phyloP scores from a whole-genome alignment of 2,797 vertebrate species.

The Peromyscus attwateri region DNA sequence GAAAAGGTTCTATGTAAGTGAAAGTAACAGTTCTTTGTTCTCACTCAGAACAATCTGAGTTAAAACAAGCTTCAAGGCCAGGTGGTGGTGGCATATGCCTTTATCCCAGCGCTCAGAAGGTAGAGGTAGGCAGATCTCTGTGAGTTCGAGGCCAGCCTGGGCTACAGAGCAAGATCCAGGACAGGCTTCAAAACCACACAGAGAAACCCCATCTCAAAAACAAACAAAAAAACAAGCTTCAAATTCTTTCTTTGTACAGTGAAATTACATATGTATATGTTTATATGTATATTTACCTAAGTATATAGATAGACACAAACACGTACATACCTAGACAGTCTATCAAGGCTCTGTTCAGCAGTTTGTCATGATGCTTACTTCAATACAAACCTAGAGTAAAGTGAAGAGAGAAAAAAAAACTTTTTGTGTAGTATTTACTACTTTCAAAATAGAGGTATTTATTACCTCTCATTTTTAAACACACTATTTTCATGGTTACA shows the following conservation, averaged over 20 bases:
- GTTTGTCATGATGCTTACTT: background rate
- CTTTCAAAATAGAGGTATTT: background rate
- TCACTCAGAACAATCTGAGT: background rate
- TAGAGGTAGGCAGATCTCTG: too few species aligned
- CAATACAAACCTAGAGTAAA: background rate
- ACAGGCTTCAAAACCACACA: too few species aligned
- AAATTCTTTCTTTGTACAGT: slow-evolving; percentile 55
- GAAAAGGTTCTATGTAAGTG: background rate
- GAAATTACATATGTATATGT: background rate
- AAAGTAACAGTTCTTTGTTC: background rate
- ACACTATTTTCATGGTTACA: background rate
- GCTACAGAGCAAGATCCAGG: too few species aligned
- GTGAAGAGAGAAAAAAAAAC: background rate
- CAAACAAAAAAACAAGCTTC: too few species aligned
- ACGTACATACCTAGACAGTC: background rate
- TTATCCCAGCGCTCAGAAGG: too few species aligned
- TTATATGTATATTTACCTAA: background rate
- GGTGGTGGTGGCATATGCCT: too few species aligned
- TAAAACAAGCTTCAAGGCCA: background rate
- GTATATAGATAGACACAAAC: background rate
- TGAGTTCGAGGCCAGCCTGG: too few species aligned
- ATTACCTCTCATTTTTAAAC: slow-evolving; percentile 9
- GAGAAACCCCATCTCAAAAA: too few species aligned
- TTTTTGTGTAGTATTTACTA: slow-evolving; percentile 11
- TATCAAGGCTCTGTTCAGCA: background rate